A percentile compares a stretch with the other conserved stretches of the same genome.
These are phyloP conservation scores for Cisticola juncidis DNA, from an alignment of 2,113 vertebrate species.

Conservation along the genomic window DNA sequence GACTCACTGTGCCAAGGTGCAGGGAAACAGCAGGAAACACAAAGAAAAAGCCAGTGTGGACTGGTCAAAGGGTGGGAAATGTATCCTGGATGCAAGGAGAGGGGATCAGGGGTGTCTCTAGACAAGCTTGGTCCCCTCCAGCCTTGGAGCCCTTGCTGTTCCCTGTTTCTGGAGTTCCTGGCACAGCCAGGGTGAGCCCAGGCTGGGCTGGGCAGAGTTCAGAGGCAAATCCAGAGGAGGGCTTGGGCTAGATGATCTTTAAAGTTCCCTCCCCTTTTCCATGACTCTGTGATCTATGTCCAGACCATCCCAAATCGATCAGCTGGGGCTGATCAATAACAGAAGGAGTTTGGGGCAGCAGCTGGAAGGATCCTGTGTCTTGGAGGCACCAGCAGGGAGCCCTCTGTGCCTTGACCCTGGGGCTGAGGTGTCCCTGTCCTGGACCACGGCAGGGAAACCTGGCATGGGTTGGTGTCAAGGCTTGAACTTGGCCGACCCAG, in stretches of 20 bases:
- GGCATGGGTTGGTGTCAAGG: background rate
- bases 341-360: background rate
- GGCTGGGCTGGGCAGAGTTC: background rate
- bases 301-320: background rate
- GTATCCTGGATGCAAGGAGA: background rate
- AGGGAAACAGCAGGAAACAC: background rate
- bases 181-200: background rate
- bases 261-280: background rate
- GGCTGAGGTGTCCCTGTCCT: fast-evolving
- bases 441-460: background rate
- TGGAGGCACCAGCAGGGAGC: background rate
- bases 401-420: background rate
- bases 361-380: background rate
- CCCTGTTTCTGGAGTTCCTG: background rate
- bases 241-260: background rate
- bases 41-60: background rate
- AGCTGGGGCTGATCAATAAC: background rate
- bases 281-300: background rate
- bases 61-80: background rate
- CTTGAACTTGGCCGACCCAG: background rate
- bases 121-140: background rate
- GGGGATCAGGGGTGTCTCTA: background rate
- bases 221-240: background rate
- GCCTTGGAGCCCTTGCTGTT: background rate
- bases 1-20: background rate